Percentiles rank a stretch among this genome's conserved stretches.
Conservation (phyloP, 2,888 invertebrate genomes). For the Buathra laborator region DNA sequence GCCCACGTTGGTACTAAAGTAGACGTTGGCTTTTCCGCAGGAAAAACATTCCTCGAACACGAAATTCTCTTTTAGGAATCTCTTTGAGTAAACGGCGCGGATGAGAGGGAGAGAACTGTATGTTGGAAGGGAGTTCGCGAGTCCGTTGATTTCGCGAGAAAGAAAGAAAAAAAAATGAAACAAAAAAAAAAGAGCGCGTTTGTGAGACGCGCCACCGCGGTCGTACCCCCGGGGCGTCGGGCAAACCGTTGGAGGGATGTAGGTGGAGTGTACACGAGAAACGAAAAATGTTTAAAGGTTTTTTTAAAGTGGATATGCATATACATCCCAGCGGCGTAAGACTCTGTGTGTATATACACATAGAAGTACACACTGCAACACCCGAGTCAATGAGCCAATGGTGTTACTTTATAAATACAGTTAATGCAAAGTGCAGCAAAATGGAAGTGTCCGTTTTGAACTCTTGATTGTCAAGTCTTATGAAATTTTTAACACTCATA, state of each 20-base stretch:
- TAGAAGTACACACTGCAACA: neutral
- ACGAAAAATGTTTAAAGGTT: constrained; percentile 38
- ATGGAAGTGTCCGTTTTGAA: neutral
- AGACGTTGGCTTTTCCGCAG: constrained; percentile 65
- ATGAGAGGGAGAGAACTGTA: constrained; percentile 41
- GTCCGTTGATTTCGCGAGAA: constrained; percentile 65
- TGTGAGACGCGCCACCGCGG: constrained; percentile 18
- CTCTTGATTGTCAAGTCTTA: constrained; percentile 20
- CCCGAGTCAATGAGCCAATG: constrained; percentile 1
- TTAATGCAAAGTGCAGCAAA: constrained; percentile 34
- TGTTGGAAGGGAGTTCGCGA: neutral
- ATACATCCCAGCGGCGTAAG: constrained; percentile 10
- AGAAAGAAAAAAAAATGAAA: constrained; percentile 30
- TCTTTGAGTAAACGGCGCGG: constrained; percentile 74
- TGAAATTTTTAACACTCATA: constrained; percentile 14
- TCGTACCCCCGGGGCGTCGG: constrained; percentile 1
- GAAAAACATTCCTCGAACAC: constrained; percentile 74
- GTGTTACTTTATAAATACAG: constrained; percentile 39
- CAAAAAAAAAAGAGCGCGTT: constrained; percentile 35
- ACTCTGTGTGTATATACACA: neutral
- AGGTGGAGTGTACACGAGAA: constrained; percentile 19
- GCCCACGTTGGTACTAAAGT: constrained; percentile 53
- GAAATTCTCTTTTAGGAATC: constrained; percentile 75
- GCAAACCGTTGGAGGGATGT: neutral
- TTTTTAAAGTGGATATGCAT: constrained; percentile 48